Conservation (phyloP, 2,888 invertebrate species). For the Drosophila cognata region DNA sequence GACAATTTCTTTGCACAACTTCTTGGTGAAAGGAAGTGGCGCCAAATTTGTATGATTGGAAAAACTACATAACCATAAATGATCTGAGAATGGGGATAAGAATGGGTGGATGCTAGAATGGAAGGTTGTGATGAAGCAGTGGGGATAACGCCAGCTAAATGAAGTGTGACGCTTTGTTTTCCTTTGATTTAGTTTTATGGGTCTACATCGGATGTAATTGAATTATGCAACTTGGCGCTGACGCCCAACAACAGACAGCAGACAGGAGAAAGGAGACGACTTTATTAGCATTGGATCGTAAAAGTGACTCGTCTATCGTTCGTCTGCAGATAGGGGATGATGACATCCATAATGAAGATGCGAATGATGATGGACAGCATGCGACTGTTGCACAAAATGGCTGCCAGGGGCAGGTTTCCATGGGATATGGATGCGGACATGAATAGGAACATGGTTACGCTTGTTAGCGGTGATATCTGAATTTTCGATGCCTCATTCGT, state of each 20-base stretch:
- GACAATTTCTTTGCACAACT: conserved; percentile 45
- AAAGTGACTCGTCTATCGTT: conserved; percentile 33
- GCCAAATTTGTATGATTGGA: conserved; percentile 53
- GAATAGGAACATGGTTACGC: conserved; percentile 60
- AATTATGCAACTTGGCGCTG: conserved; percentile 84
- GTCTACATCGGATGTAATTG: conserved; percentile 84
- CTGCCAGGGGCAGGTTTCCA: conserved; percentile 13
- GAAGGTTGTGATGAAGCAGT: conserved; percentile 7
- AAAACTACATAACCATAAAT: conserved; percentile 35
- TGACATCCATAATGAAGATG: conserved; percentile 41
- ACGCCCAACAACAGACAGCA: conserved; percentile 54
- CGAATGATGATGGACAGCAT: conserved; percentile 38
- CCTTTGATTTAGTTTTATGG: conserved; percentile 84
- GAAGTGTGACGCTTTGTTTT: conserved; percentile 84
- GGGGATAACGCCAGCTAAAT: conserved; percentile 67
- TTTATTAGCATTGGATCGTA: conserved; percentile 84
- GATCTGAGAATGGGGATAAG: conserved; percentile 33
- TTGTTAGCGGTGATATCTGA: conserved; percentile 76
- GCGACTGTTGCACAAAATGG: conserved; percentile 51
- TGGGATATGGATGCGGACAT: not conserved
- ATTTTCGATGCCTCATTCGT: conserved; percentile 62
- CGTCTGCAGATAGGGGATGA: conserved; percentile 36
- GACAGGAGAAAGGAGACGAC: conserved; percentile 53
- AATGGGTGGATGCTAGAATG: not conserved
- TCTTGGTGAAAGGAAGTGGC: conserved; percentile 40